A percentile compares a stretch with the other conserved stretches of the same genome.
Conservation (phyloP, 2,888 invertebrate genomes). For the Dasysyrphus albostriatus region DNA sequence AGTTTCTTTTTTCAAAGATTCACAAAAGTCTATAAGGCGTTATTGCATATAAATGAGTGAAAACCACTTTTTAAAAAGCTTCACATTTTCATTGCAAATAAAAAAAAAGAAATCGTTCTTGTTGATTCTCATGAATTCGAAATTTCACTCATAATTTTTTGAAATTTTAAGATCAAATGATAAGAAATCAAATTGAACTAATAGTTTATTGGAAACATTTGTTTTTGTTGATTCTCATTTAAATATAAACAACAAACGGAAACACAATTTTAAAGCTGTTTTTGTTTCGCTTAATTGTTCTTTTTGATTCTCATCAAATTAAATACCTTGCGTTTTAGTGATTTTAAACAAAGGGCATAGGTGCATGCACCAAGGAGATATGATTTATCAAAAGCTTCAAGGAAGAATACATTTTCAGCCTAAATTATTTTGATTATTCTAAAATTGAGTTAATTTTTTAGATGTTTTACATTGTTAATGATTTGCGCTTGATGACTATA, state of each 20-base stretch:
- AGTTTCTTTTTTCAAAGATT: background rate
- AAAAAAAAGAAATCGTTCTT: background rate
- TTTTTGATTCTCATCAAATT: background rate
- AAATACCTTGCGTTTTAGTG: background rate
- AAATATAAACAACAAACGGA: too few species aligned
- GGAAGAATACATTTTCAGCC: background rate
- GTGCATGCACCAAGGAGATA: background rate
- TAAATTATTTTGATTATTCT: background rate
- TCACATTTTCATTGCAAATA: background rate
- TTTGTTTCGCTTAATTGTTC: background rate
- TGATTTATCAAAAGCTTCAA: background rate
- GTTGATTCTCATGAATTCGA: constrained; percentile 7
- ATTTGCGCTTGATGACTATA: constrained; percentile 18
- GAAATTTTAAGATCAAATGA: background rate
- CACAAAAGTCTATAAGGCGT: too few species aligned
- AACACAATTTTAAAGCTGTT: too few species aligned
- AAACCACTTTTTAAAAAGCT: too few species aligned
- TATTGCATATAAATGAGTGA: too few species aligned
- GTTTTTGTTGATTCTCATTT: too few species aligned
- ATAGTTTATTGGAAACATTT: background rate
- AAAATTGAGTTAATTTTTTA: background rate
- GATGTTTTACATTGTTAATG: constrained; percentile 17
- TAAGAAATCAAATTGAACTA: background rate
- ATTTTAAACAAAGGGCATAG: background rate
- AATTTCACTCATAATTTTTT: background rate